A percentile compares a stretch with the other conserved stretches of the same genome.
These are phyloP conservation scores for Diachasma alloeum DNA, from an alignment of 1,140 invertebrate species.

Conservation along the genomic window DNA sequence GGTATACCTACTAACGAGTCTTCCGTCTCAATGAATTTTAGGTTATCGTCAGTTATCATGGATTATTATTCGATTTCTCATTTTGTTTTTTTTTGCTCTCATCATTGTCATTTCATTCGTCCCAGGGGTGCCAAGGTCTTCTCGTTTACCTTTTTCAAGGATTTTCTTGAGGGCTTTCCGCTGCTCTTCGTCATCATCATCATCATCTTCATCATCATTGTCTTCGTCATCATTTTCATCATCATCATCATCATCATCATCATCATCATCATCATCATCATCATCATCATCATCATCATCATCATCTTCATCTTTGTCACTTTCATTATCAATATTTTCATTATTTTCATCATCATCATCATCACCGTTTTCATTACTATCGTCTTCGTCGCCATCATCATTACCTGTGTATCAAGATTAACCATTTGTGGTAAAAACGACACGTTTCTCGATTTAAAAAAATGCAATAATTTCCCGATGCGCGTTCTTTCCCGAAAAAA, in stretches of 20 bases:
- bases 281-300: constrained; percentile 42
- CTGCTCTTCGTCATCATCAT: constrained; percentile 40
- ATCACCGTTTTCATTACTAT: constrained; percentile 51
- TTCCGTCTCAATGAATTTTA: constrained; percentile 8
- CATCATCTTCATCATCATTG: constrained; percentile 33
- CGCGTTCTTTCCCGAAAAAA: neutral
- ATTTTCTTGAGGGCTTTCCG: constrained; percentile 55
- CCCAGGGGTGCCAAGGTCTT: constrained; percentile 31
- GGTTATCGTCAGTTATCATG: constrained; percentile 2
- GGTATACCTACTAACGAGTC: constrained; percentile 23
- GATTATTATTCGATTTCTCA: neutral
- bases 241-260: constrained; percentile 40
- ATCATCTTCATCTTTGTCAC: constrained; percentile 43
- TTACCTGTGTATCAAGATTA: constrained; percentile 59
- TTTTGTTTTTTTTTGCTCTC: neutral
- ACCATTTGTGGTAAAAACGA: constrained; percentile 31
- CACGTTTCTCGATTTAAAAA: neutral
- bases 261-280: constrained; percentile 41
- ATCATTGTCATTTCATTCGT: neutral
- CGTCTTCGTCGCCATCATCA: constrained; percentile 62
- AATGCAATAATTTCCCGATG: neutral
- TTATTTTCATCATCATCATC: constrained; percentile 56
- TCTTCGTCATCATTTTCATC: constrained; percentile 44
- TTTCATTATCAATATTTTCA: constrained; percentile 41
- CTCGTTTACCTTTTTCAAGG: constrained; percentile 53